Evolutionary conservation across 2,113 vertebrate species (phyloP), one percentile per base, ranked within the genome.

Genomic region (Hypanus sabinus): DNA sequence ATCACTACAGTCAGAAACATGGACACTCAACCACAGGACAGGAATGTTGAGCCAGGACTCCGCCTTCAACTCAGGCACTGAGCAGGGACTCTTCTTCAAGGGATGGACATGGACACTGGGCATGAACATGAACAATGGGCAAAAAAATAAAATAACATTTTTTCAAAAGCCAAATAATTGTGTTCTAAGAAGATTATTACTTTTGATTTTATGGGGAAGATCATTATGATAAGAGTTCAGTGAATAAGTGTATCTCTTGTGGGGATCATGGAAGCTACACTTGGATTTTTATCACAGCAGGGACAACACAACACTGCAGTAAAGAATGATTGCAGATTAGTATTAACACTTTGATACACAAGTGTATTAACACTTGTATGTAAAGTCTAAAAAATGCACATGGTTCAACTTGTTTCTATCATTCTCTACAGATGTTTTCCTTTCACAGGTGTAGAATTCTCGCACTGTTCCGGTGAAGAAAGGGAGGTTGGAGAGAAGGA

Each of bases 161-260:
- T n/a, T n/a, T n/a, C n/a, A n/a, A 65, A 90, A 90, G 14, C 85
- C 27, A 33, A 65, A 62, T 65, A 30, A 90, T 90, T 90, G n/a
- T 68, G 60, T 68, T 33, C 87, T 33, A 90, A 33, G 33, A 12
- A 90, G 60, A 33, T 90, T 68, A 62, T 30, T 12, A 90, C 27
- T 90, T 90, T 90, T 65, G 87, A 90, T 90, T 65, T 36, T 90
- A 90, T 90, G 65, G 30, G 57, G 30, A 90, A 90, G 57, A 65
- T 33, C 6, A 55, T 62, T 90, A 65, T 65, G n/a, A 16, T 65
- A 60, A 33, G 24, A 55, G 18, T 83, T 90, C 57, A 90, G 14
- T 90, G 60, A 90, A 14, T 60, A 62, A 65, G 16, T 6, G 18
- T 65, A 68, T 68, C 65, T 68, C 57, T 14, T 90, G 2, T n/a